Base-by-base conservation (phyloP, 2,113 vertebrate genomes). In the Gobiocypris rarus region DNA sequence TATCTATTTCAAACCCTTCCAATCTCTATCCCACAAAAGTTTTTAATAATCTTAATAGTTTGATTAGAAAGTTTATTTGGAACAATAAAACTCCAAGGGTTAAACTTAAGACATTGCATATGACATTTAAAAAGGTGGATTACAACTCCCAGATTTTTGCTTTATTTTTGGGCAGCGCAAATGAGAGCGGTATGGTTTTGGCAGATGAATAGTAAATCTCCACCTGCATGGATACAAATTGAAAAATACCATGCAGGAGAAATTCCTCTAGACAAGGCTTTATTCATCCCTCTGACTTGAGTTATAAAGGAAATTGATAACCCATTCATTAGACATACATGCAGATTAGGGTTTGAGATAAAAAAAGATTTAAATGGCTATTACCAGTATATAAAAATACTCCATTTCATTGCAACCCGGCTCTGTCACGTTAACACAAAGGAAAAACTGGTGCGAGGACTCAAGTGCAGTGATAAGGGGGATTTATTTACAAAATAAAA, bases 41-140 rank as follows among this genome's bases (percentile, higher is more conserved):
- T 86, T 48, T 81, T 52, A 84, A 70, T 19, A 75, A 77, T 31
- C 28, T 84, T 6, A 63, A 78, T 50, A 83, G 45, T 15, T 31
- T 3, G 9, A 70, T 70, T n/a, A 67, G 59, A 28, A 54, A 34
- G n/a, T 84, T 79, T 79, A 43, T 69, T 31, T 84, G 75, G 74
- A 84, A 79, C 28, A 63, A 63, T 10, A 83, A 75, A 79, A 58
- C 69, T 3, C 75, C n/a, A 6, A 65, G 48, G 22, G 77, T 71
- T 19, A 78, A 56, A 24, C 54, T 41, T 11, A 85, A 54, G 17
- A 43, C 43, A 26, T 65, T 71, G 59, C 17, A 70, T 2, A 70
- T 15, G 28, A 5, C 41, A 31, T 63, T 10, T 14, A 54, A 84
- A 13, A 54, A 14, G 74, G 75, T 17, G 48, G 48, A 17, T 58